Conservation (phyloP, 2,113 vertebrate genomes). For the Fulica atra region DNA sequence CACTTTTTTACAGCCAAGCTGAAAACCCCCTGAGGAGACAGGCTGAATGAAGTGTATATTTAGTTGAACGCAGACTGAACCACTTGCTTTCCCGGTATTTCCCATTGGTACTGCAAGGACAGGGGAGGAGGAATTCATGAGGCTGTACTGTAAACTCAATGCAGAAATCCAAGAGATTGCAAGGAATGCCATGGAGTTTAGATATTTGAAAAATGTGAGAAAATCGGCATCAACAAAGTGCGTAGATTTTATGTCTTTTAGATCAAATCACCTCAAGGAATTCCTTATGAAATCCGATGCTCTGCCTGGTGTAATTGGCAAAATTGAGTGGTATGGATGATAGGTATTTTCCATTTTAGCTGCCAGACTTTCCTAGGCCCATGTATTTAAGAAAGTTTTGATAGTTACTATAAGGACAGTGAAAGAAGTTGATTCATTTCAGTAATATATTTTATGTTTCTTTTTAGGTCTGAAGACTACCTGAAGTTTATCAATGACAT, state of each 20-base stretch:
- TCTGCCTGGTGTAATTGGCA: background rate
- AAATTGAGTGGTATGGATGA: background rate
- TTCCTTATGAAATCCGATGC: background rate
- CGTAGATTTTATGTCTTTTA: background rate
- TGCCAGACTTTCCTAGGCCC: background rate
- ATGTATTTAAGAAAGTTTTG: background rate
- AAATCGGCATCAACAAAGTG: background rate
- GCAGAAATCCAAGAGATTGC: background rate
- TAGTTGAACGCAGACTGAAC: background rate
- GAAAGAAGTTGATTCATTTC: background rate
- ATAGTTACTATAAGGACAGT: background rate
- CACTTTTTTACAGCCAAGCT: background rate
- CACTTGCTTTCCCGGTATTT: background rate
- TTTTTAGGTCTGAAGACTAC: background rate
- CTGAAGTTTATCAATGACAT: background rate
- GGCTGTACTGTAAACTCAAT: background rate
- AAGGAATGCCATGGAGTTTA: background rate
- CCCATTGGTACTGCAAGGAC: background rate
- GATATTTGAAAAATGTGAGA: background rate
- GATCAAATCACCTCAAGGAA: background rate
- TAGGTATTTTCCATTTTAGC: background rate
- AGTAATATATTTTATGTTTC: background rate
- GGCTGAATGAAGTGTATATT: background rate
- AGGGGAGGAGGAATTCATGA: background rate
- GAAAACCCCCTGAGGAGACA: background rate